Base-by-base conservation (phyloP, 2,888 invertebrate genomes). In the Melolontha melolontha region DNA sequence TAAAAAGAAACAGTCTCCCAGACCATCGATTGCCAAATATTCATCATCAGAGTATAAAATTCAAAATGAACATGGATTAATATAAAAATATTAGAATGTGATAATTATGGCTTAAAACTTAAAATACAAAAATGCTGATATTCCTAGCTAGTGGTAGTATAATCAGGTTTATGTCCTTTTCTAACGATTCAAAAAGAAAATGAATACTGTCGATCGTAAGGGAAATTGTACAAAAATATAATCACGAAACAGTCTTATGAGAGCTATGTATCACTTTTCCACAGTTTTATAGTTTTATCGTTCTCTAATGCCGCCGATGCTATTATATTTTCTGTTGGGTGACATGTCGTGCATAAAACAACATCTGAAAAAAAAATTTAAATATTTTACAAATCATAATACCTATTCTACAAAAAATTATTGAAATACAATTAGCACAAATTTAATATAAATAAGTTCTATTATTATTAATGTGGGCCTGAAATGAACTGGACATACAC, bases 321-420 rank as follows among this genome's bases (percentile, higher is more conserved):
- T 75, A 99, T 98, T 72, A 99, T 97, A 84, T 99, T 99, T 84
- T 98, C 97, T 52, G 97, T 97, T 68, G 99, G 99, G 84, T 99
- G 99, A 84, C 99, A 99, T 2, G 98, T 97, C 17, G 98, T 99
- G 80, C 98, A 98, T 22, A 99, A 86, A 8, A 99, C 99, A 10
- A 93, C 92, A 22, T 39, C 14, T 22, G 16, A 52, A 52, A 52
- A 40, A 16, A 57, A 17, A n/a, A 55, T n/a, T n/a, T n/a, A n/a
- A n/a, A n/a, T n/a, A n/a, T n/a, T 12, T 49, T 47, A 47, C 17
- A 16, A 47, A 47, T 47, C 12, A 7, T 16, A 11, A 27, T 2
- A 59, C 5, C 10, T 5, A 12, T 47, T 59, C 2, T 59, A 59
- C 49, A 14, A 44, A 2, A 22, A 49, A 63, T 29, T 27, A 44